Base-by-base conservation (phyloP, 2,797 vertebrate genomes). In the Platyrinchus mystaceus region DNA sequence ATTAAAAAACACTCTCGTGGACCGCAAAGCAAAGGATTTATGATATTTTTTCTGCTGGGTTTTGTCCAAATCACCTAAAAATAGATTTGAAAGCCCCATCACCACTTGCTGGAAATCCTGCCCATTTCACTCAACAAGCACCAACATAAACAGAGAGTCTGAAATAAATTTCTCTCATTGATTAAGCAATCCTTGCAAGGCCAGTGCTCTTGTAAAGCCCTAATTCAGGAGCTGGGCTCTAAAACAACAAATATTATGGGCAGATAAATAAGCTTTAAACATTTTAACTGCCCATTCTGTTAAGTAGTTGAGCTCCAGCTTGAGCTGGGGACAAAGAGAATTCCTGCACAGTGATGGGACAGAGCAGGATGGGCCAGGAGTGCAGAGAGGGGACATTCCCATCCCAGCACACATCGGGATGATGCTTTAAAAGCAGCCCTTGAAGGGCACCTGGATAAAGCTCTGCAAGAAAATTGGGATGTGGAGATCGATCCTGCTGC, bases 11-110 rank as follows among this genome's bases (percentile, higher is more conserved):
- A 34, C 78, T 91, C 91, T 84, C 4, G 1, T 62, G 47, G 67
- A 49, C 83, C 60, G 50, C 4, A 10, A 82, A 92, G 86, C 82
- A 89, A 95, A 90, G 68, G 30, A 92, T 86, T 94, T 83, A 53
- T 24, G 44, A 7, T 64, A 56, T 67, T 91, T 84, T 84, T 94
- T 75, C 89, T 91, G 73, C 86, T 87, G 86, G 68, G 86, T 89
- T 89, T 94, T 58, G 78, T 68, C 81, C 93, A 96, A 90, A 73
- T 44, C 6, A 52, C 7, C 64, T 89, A 82, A 93, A 95, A 89
- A 95, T 81, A 95, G 59, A 73, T 37, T 28, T 49, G 49, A 90
- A 87, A 87, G n/a, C 22, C 58, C 71, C 62, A 56, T n/a, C 20
- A n/a, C 0, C 1, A 59, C 36, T 58, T 87, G 67, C 74, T 91